Base-by-base conservation (phyloP, 2,888 invertebrate genomes). In the Chorisops tibialis region DNA sequence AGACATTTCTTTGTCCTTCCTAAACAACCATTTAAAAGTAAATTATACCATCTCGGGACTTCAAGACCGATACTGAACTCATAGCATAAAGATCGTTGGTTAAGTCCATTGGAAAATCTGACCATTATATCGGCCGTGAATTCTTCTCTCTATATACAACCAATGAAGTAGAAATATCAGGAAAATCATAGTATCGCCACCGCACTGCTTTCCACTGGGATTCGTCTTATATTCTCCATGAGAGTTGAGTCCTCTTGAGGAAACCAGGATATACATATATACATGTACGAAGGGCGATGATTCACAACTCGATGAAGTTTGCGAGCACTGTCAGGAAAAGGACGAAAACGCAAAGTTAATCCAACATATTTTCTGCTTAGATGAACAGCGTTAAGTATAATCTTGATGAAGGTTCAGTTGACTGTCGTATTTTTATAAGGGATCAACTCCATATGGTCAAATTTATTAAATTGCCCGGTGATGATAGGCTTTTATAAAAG, bases 341-440 rank as follows among this genome's bases (percentile, higher is more conserved):
- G 41, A 41, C n/a, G 9, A 41, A n/a, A 41, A 16, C 61, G 54
- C 50, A 61, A 64, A 64, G 64, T 64, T 64, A 64, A 64, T 64
- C 64, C 64, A 64, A 61, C 64, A 62, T 64, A 64, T 64, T 64
- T 64, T 64, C 64, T 64, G 64, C 59, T 64, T 62, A 61, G 54
- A 64, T 59, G 64, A 61, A 52, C 64, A 64, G 35, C 61, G 61
- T 64, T 64, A 64, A 64, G 61, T 62, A 61, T 64, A 62, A 64
- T 64, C 64, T 61, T 64, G 61, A 64, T 64, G 61, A 61, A 64
- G 64, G 64, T 62, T 43, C 64, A 58, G 52, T 64, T 59, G 51
- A 43, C 49, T 61, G 59, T 59, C 61, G 61, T 62, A 64, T 64
- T 62, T 64, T 24, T 16, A 45, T 14, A 43, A 64, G 64, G 64